Conservation (phyloP, 2,888 invertebrate species). For the Cataglyphis altisquamis region DNA sequence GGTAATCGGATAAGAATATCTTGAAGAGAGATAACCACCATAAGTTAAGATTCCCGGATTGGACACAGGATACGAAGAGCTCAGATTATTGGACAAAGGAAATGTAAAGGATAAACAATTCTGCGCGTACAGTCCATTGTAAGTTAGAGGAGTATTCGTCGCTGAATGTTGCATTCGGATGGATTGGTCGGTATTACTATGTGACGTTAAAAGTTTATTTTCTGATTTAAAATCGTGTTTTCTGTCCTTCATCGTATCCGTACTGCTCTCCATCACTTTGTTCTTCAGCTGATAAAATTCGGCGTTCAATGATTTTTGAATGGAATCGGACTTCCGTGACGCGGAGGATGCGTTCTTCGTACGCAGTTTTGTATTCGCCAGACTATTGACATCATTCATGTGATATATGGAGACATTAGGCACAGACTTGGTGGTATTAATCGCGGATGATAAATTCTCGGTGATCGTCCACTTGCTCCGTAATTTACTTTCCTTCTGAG, state of each 20-base stretch:
- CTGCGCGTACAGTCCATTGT: constrained; percentile 61
- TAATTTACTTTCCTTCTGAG: constrained; percentile 80
- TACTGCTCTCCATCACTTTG: constrained; percentile 77
- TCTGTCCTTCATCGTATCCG: constrained; percentile 65
- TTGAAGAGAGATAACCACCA: constrained; percentile 54
- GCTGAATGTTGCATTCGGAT: constrained; percentile 52
- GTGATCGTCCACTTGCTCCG: constrained; percentile 83
- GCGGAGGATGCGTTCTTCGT: constrained; percentile 58
- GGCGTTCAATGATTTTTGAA: constrained; percentile 78
- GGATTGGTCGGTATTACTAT: constrained; percentile 53
- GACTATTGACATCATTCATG: constrained; percentile 59
- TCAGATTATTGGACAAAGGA: constrained; percentile 52
- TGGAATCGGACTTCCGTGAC: constrained; percentile 53
- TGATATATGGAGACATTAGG: constrained; percentile 66
- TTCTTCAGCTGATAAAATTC: constrained; percentile 80
- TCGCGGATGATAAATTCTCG: constrained; percentile 74
- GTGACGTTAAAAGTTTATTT: constrained; percentile 21
- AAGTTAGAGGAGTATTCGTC: constrained; percentile 38
- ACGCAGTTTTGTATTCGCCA: constrained; percentile 67
- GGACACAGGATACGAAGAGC: constrained; percentile 52
- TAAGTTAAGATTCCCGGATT: constrained; percentile 42
- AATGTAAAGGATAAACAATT: constrained; percentile 67
- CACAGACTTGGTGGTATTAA: constrained; percentile 67
- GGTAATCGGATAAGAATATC: constrained; percentile 4
- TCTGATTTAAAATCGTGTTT: constrained; percentile 60